Percentiles rank a stretch among this genome's conserved stretches.
Conservation (phyloP, 2,113 vertebrate species). For the Ceratotherium simum region DNA sequence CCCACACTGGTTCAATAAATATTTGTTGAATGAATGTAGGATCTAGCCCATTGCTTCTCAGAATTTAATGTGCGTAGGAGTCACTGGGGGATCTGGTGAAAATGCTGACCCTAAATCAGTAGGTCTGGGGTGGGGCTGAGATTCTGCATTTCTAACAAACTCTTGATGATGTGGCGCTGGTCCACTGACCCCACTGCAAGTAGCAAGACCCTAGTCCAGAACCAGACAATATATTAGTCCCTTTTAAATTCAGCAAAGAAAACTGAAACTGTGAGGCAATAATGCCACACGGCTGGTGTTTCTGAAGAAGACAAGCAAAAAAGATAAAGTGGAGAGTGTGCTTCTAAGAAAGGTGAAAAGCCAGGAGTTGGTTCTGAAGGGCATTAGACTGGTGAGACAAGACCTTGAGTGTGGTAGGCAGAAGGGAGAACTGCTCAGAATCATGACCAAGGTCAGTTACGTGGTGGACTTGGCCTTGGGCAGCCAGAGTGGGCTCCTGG, state of each 20-base stretch:
- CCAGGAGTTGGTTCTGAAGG: background rate
- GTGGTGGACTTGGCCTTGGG: background rate
- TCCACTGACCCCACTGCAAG: background rate
- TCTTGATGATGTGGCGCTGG: background rate
- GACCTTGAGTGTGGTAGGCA: background rate
- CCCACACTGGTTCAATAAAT: background rate
- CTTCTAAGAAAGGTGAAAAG: background rate
- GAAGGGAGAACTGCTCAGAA: background rate
- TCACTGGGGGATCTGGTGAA: background rate
- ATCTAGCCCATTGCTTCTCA: background rate
- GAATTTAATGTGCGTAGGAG: background rate
- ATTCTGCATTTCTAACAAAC: background rate
- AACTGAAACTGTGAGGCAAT: background rate
- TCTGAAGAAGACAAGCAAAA: background rate
- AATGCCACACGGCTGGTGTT: background rate
- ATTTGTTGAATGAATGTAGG: background rate
- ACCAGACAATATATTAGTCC: background rate
- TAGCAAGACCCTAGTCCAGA: background rate
- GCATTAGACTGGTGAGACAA: no score
- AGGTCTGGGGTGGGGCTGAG: background rate
- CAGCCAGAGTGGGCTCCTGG: background rate
- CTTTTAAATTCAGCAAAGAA: background rate
- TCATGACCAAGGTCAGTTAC: background rate
- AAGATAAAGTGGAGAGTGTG: no score
- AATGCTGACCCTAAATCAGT: background rate